These are phyloP conservation scores for Platichthys stellatus DNA, from an alignment of 2,113 vertebrate genomes.

Conservation along the genomic window DNA sequence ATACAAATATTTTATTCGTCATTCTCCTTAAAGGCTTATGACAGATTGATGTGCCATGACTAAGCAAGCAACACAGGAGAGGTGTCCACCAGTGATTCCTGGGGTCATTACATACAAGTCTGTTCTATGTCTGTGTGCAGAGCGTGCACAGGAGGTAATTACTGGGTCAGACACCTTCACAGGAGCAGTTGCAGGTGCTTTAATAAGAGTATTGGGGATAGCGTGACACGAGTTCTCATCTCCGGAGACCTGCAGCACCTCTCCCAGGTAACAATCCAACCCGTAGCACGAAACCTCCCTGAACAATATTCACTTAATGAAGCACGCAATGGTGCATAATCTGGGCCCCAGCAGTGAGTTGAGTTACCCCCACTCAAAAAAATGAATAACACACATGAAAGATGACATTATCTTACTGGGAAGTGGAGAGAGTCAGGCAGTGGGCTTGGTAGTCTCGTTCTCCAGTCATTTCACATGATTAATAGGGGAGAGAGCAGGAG, in stretches of 20 bases:
- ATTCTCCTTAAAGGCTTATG: slow-evolving; percentile 18
- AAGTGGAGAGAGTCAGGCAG: slow-evolving; percentile 26
- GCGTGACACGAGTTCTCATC: slow-evolving; percentile 64
- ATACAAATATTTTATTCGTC: slow-evolving; percentile 1
- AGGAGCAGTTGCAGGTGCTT: slow-evolving; percentile 57
- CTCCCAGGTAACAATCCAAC: slow-evolving; percentile 69
- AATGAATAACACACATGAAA: slow-evolving; percentile 50
- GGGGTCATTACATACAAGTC: slow-evolving; percentile 49
- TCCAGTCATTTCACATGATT: slow-evolving; percentile 66
- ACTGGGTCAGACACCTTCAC: slow-evolving; percentile 62
- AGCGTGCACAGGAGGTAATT: slow-evolving; percentile 62
- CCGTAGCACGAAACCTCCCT: slow-evolving; percentile 41
- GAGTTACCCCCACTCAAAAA: background rate
- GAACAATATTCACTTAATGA: slow-evolving; percentile 59
- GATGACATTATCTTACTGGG: slow-evolving; percentile 37
- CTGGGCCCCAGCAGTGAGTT: slow-evolving; percentile 20
- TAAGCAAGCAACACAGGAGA: slow-evolving; percentile 14
- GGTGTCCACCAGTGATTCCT: slow-evolving; percentile 24
- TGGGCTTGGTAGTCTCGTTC: slow-evolving; percentile 29
- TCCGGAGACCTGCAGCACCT: slow-evolving; percentile 51
- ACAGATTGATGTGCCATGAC: slow-evolving; percentile 40
- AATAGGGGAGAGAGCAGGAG: slow-evolving; percentile 56
- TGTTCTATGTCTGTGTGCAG: slow-evolving; percentile 41
- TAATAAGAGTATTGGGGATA: slow-evolving; percentile 76
- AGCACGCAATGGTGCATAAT: slow-evolving; percentile 48